Conservation (phyloP, 23 tunicate species). For the Diplosoma virens region DNA sequence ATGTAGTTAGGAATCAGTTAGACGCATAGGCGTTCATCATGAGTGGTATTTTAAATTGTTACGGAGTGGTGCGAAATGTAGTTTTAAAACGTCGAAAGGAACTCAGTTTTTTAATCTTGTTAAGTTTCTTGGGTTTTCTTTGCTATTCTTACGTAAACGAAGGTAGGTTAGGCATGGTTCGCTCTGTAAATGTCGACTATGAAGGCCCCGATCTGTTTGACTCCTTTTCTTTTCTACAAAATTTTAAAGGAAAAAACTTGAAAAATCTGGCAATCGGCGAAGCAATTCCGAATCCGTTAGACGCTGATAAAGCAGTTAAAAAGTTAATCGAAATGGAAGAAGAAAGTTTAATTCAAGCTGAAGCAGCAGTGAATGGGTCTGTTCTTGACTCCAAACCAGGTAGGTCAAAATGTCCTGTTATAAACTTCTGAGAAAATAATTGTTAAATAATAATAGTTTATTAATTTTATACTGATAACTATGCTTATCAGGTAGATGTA, state of each 20-base stretch:
- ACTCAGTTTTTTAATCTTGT: neutral
- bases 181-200: slow-evolving; percentile 37
- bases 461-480: no score
- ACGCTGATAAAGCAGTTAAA: slow-evolving; percentile 36
- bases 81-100: slow-evolving; percentile 23
- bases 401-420: no score
- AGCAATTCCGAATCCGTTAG: slow-evolving; percentile 23
- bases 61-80: slow-evolving; percentile 28
- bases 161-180: slow-evolving; percentile 48
- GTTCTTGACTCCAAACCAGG: slow-evolving; percentile 15
- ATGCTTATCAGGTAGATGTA: no score
- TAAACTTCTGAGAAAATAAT: neutral
- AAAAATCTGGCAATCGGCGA: slow-evolving; percentile 45
- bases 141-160: slow-evolving; percentile 33
- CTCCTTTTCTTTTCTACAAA: slow-evolving; percentile 23
- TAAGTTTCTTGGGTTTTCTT: slow-evolving; percentile 15
- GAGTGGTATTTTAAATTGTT: slow-evolving; percentile 36
- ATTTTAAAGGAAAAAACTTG: slow-evolving; percentile 1
- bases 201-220: slow-evolving; percentile 50
- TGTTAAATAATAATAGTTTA: no score
- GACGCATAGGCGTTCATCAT: neutral
- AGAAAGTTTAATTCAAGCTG: slow-evolving; percentile 32
- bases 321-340: slow-evolving; percentile 33
- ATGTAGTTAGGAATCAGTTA: no score
- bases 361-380: slow-evolving; percentile 5